These are phyloP conservation scores for Triops longicaudatus DNA, from an alignment of 1,140 invertebrate genomes.

Conservation along the genomic window DNA sequence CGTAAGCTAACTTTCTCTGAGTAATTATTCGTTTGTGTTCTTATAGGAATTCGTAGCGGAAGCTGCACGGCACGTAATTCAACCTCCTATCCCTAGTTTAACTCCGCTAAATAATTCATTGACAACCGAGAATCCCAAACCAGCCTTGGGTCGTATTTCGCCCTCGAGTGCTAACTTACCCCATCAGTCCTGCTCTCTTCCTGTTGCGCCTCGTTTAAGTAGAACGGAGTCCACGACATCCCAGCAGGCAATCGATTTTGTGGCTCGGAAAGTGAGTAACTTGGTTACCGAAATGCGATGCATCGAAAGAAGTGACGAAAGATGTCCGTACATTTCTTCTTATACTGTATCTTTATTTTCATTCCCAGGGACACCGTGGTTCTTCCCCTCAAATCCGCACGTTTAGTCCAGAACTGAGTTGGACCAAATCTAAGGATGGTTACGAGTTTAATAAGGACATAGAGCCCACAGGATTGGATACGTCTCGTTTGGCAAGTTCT, in stretches of 20 bases:
- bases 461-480: neutral
- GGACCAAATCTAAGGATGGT: neutral
- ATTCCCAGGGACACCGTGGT: conserved; percentile 52
- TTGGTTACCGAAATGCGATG: neutral
- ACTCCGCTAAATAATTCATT: neutral
- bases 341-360: conserved; percentile 4
- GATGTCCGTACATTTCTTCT: neutral
- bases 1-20: neutral
- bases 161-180: conserved; percentile 33
- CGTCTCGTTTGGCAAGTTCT: conserved; percentile 18
- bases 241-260: conserved; percentile 65
- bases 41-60: neutral
- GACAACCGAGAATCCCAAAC: neutral
- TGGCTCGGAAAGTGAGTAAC: conserved; percentile 34
- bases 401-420: conserved; percentile 24
- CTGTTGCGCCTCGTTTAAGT: conserved; percentile 43
- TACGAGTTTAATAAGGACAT: neutral
- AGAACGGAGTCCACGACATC: conserved; percentile 69
- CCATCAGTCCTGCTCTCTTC: conserved; percentile 48
- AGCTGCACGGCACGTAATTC: conserved; percentile 16
- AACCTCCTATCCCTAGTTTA: conserved; percentile 16
- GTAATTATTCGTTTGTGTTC: neutral
- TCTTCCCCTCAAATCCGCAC: conserved; percentile 60
- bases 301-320: no score
- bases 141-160: neutral